These are phyloP conservation scores for Perca fluviatilis DNA, from an alignment of 2,113 vertebrate species.

Conservation along the genomic window DNA sequence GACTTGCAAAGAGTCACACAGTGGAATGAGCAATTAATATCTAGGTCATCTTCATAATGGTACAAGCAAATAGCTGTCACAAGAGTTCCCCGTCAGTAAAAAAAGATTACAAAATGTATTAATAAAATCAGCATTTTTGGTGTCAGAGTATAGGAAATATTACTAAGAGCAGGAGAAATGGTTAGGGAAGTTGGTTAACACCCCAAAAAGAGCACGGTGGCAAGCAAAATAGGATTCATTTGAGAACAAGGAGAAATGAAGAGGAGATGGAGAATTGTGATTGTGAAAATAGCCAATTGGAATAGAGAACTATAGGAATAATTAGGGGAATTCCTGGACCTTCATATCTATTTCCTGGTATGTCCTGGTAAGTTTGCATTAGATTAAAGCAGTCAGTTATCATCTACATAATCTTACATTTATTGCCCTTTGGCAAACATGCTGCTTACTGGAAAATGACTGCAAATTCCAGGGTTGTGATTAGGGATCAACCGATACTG, in stretches of 20 bases:
- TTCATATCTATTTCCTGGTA: conserved; percentile 4
- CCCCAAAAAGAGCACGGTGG: background rate
- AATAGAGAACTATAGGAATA: conserved; percentile 4
- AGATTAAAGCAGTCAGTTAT: background rate
- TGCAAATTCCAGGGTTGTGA: background rate
- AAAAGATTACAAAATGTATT: background rate
- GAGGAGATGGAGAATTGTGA: background rate
- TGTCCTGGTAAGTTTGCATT: background rate
- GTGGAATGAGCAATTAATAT: background rate
- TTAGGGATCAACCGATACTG: too few relatives aligned
- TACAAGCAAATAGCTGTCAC: background rate
- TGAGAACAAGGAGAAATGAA: background rate
- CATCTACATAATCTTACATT: background rate
- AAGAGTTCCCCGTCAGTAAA: background rate
- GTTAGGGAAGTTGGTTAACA: background rate
- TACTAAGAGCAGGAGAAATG: background rate
- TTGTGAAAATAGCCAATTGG: background rate
- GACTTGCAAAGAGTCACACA: background rate
- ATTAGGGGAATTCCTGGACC: background rate
- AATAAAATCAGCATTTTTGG: background rate
- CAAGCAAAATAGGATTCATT: too few relatives aligned
- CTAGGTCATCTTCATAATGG: background rate
- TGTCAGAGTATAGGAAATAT: background rate
- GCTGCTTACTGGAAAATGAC: background rate
- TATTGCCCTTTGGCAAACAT: background rate